These are phyloP conservation scores for Brachirus orientalis DNA, from an alignment of 2,113 vertebrate genomes.

Conservation along the genomic window DNA sequence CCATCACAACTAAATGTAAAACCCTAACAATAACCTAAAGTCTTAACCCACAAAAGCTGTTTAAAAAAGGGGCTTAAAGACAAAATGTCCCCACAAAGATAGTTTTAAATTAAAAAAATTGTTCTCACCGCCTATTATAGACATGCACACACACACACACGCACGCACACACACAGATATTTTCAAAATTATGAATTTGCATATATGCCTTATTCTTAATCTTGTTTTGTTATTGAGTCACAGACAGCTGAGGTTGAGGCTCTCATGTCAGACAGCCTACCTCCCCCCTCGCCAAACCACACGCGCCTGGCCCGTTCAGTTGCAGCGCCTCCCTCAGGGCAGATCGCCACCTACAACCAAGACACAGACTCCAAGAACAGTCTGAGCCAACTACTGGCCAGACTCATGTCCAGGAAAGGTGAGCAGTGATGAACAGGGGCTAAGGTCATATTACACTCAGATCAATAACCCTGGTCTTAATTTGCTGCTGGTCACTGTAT, in stretches of 20 bases:
- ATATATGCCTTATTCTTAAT: too few species aligned
- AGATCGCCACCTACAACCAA: slow-evolving; percentile 54
- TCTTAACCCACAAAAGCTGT: too few species aligned
- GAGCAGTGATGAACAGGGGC: slow-evolving; percentile 15
- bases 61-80: too few species aligned
- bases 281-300: slow-evolving; percentile 41
- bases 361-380: slow-evolving; percentile 49
- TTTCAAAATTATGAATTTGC: too few species aligned
- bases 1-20: too few species aligned
- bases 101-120: too few species aligned
- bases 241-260: slow-evolving; percentile 52
- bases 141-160: too few species aligned
- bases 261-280: slow-evolving; percentile 43
- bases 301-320: slow-evolving; percentile 75
- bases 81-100: too few species aligned
- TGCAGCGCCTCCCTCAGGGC: slow-evolving; percentile 51
- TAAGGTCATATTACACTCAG: not conserved
- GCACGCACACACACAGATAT: too few species aligned
- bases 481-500: slow-evolving; percentile 14
- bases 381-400: slow-evolving; percentile 77
- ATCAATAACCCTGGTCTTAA: too few species aligned
- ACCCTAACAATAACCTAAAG: too few species aligned
- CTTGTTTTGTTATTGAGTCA: slow-evolving; percentile 26
- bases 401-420: slow-evolving; percentile 81
- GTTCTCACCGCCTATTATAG: too few species aligned